Conservation (phyloP, 2,113 vertebrate species). For the Pampusana beccarii region DNA sequence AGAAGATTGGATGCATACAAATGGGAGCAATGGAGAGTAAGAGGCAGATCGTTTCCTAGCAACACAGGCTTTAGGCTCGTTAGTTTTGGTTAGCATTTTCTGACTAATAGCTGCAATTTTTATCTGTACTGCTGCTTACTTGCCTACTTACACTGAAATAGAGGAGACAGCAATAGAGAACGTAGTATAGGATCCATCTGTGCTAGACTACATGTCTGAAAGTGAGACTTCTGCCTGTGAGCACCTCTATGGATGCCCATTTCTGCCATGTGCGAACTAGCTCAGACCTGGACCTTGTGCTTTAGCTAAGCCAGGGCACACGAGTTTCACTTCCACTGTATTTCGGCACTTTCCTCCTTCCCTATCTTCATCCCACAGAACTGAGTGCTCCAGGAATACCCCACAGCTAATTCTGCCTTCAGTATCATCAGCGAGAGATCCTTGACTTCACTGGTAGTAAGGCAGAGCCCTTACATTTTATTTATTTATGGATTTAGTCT, state of each 20-base stretch:
- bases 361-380: not conserved
- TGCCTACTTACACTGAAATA: not conserved
- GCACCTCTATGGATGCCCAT: not conserved
- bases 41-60: slow-evolving; percentile 55
- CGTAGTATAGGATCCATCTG: not conserved
- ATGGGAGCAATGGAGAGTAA: not conserved
- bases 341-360: not conserved
- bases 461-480: not conserved
- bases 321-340: not conserved
- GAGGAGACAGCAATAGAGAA: not conserved
- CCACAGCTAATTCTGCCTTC: not conserved
- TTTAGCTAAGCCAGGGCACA: not conserved
- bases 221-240: not conserved
- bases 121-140: not conserved
- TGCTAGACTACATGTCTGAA: not conserved
- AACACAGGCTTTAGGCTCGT: slow-evolving; percentile 31
- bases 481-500: slow-evolving; percentile 4
- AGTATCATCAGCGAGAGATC: not conserved
- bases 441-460: not conserved
- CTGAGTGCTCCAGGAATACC: not conserved
- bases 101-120: slow-evolving; percentile 29
- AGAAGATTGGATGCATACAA: not conserved
- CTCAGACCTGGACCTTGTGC: not conserved
- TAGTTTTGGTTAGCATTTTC: slow-evolving; percentile 43
- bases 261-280: not conserved